These are phyloP conservation scores for Drosophila yooni DNA, from an alignment of 2,888 invertebrate species.

Conservation along the genomic window DNA sequence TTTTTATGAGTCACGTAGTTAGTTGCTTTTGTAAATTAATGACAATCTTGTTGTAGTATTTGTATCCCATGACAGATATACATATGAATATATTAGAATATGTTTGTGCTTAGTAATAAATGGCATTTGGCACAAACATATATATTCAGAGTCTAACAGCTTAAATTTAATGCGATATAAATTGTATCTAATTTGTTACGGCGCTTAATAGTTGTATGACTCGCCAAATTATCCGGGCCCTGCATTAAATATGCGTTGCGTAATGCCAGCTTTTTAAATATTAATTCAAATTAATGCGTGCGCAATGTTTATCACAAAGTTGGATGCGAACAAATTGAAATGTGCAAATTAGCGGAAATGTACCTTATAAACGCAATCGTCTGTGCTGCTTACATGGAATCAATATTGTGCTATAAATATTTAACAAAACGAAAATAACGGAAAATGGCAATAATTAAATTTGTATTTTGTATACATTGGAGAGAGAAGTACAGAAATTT, in stretches of 20 bases:
- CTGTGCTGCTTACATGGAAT: conserved; percentile 4
- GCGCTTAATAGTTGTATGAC: background rate
- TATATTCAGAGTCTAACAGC: background rate
- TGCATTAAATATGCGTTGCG: conserved; percentile 16
- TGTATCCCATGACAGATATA: background rate
- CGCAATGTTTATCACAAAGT: conserved; percentile 15
- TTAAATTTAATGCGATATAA: background rate
- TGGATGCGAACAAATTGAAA: conserved; percentile 11
- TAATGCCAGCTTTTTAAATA: conserved; percentile 41
- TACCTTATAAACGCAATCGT: background rate
- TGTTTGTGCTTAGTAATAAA: background rate
- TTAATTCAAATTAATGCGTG: conserved; percentile 54
- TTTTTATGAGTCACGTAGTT: conserved; percentile 5
- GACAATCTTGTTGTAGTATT: background rate
- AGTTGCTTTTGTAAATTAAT: conserved; percentile 4
- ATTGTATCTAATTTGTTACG: background rate
- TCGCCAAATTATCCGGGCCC: conserved; percentile 17
- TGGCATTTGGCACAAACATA: background rate
- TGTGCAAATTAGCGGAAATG: conserved; percentile 7
- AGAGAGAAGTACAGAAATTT: conserved; percentile 20
- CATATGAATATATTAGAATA: background rate
- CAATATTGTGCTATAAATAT: conserved; percentile 30
- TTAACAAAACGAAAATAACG: conserved; percentile 5
- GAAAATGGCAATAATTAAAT: conserved; percentile 53
- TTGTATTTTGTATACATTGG: conserved; percentile 46